Conservation (phyloP, 2,113 vertebrate genomes). For the Ceratotherium simum region DNA sequence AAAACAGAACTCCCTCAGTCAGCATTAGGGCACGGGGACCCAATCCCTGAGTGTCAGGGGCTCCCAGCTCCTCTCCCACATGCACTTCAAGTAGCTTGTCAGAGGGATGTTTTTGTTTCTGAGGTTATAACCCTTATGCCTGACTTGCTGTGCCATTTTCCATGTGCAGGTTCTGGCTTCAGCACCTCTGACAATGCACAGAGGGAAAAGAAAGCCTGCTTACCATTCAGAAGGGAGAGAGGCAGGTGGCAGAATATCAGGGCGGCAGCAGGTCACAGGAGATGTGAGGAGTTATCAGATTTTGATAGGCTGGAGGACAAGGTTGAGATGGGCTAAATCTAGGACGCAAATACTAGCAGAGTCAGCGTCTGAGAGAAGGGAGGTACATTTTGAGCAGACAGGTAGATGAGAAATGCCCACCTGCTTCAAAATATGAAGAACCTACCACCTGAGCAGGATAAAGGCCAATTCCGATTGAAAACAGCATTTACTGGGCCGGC, state of each 20-base stretch:
- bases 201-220: not conserved
- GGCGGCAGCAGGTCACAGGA: fast-evolving
- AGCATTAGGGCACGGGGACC: slow-evolving; percentile 62
- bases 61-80: slow-evolving; percentile 70
- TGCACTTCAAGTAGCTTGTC: slow-evolving; percentile 71
- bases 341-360: no score
- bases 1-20: slow-evolving; percentile 75
- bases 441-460: not conserved
- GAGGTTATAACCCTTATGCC: not conserved
- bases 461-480: not conserved
- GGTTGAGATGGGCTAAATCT: not conserved
- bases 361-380: not conserved
- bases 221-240: not conserved
- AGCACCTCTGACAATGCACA: not conserved
- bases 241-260: not conserved
- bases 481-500: not conserved
- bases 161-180: not conserved
- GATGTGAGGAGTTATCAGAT: not conserved
- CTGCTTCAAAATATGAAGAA: not conserved
- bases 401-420: not conserved
- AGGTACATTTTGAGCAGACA: not conserved
- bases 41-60: slow-evolving; percentile 51
- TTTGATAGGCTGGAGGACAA: not conserved
- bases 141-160: not conserved
- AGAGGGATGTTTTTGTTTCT: slow-evolving; percentile 23